Conservation (phyloP, 2,797 vertebrate species). For the Kryptopterus vitreolus region DNA sequence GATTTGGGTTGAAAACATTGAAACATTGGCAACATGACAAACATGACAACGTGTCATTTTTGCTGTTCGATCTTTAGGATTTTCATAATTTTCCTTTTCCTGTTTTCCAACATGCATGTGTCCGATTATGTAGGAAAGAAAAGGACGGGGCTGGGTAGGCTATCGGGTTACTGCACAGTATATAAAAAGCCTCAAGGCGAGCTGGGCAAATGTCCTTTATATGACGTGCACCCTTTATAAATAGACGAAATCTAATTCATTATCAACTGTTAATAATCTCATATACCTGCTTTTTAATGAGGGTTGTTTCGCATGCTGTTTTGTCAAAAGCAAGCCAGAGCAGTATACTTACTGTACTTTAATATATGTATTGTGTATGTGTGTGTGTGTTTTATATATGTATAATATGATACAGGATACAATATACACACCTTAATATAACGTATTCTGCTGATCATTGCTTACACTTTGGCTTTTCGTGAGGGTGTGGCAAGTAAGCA, state of each 20-base stretch:
- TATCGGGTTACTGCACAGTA: conserved; percentile 43
- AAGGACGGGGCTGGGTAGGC: neutral
- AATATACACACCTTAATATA: neutral
- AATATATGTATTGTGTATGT: too few relatives aligned
- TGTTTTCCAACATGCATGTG: neutral
- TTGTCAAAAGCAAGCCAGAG: neutral
- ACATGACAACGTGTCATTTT: neutral
- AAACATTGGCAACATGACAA: too few relatives aligned
- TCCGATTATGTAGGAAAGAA: neutral
- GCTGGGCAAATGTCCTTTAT: neutral
- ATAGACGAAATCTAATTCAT: neutral
- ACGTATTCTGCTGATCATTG: neutral
- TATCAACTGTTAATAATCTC: too few relatives aligned
- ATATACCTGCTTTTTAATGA: neutral
- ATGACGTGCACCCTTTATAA: neutral
- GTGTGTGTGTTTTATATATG: too few relatives aligned
- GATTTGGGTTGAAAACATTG: too few relatives aligned
- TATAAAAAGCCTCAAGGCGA: neutral
- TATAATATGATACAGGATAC: too few relatives aligned
- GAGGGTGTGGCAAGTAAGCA: conserved; percentile 19
- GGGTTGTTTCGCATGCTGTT: neutral
- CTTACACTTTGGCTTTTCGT: neutral
- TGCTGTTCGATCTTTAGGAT: neutral
- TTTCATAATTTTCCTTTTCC: neutral
- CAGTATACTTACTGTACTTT: too few relatives aligned